phyloP scores from a whole-genome alignment of 2,113 vertebrate species.

The Gymnarchus niloticus region DNA sequence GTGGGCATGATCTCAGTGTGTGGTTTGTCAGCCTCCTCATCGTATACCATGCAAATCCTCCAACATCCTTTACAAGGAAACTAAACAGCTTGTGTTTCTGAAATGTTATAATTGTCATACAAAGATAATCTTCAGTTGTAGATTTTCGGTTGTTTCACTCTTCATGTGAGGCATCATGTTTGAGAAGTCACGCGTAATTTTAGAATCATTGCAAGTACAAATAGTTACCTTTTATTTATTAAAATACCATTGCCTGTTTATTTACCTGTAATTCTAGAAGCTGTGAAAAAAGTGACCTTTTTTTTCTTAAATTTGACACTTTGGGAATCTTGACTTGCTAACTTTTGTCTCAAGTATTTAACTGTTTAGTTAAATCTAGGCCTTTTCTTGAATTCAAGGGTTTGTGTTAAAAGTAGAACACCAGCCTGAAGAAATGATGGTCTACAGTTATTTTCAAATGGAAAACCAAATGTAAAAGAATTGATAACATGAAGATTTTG shows the following conservation, averaged over 20 bases:
- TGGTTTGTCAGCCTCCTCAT: not conserved
- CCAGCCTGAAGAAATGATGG: not conserved
- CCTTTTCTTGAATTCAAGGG: not conserved
- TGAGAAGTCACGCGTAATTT: not conserved
- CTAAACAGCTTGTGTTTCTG: not conserved
- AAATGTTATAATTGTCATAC: not conserved
- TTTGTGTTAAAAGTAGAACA: not conserved
- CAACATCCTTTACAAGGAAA: not conserved
- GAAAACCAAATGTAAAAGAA: no score
- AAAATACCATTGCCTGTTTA: not conserved
- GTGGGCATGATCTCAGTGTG: not conserved
- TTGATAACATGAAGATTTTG: not conserved
- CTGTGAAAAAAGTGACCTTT: not conserved
- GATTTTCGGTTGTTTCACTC: no score
- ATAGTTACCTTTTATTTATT: not conserved
- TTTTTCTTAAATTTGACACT: not conserved
- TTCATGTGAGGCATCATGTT: not conserved
- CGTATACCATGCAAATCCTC: not conserved
- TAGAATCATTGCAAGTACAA: not conserved
- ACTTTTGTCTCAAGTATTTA: not conserved
- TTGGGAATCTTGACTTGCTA: not conserved
- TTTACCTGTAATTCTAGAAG: not conserved
- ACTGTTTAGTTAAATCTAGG: not conserved
- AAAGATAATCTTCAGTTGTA: no score
- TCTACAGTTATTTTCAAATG: not conserved